Evolutionary conservation across 2,113 vertebrate genomes (phyloP), one percentile per base, ranked within the genome.

Genomic region (Ameiurus melas): DNA sequence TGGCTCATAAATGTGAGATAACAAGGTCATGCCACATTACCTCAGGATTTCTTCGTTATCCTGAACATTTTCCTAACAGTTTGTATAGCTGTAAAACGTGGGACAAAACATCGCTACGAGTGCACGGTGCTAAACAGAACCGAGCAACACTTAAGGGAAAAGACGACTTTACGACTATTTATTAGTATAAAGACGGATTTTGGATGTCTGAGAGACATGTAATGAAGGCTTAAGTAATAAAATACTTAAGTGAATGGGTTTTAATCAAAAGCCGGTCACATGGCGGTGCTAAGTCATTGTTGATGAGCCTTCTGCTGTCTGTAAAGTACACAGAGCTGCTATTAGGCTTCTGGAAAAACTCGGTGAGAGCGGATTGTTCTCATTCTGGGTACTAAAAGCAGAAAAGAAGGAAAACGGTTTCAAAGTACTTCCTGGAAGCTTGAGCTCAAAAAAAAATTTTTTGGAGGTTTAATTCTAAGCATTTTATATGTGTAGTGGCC

Each of bases 281-380:
- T 58, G 79, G 53, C 30, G 10, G 79, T 58, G 17, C 30, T 60
- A 58, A 82, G 79, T 58, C 79, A 58, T 82, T 33, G n/a, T 36
- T 82, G 53, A 58, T 82, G 55, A 82, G 53, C 19, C 16, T 82
- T 58, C 55, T 36, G 79, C 58, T 82, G 58, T 82, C 79, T 82
- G n/a, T 12, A 82, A 60, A 22, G 16, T 58, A 57, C 51, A 82
- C 55, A 60, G 55, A 82, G 55, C 79, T 82, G 79, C 55, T 82
- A 60, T 82, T 58, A 82, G 22, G 79, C 20, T 60, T 19, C 8
- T 27, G 27, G 30, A 51, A 9, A 51, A 51, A 55, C 51, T 55
- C 51, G 6, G 75, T 27, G 75, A 47, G 78, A 55, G 78, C 14
- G 5, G 51, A 30, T 13, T 30, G 47, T 80, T 57, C 43, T 75